Base-by-base conservation (phyloP, 2,888 invertebrate species). In the Hirudinaria manillensis region DNA sequence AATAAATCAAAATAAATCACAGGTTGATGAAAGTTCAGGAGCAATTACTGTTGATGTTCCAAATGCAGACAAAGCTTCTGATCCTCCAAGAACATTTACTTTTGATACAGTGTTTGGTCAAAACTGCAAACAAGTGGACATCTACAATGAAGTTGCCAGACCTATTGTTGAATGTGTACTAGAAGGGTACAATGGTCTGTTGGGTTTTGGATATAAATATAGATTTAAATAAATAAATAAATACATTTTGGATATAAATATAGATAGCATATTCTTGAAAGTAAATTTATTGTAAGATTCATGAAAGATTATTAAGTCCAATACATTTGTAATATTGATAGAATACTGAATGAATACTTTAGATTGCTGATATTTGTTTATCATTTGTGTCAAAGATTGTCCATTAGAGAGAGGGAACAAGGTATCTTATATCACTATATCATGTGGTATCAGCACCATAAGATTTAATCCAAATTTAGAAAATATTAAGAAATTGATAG, bases 151-250 rank as follows among this genome's bases (percentile, higher is more conserved):
- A 83, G 93, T 96, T 0, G 98, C 98, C 0, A 89, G 94, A 73
- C 97, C 97, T 0, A 95, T 99, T 79, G 94, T 99, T 4, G 94
- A 97, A 79, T 94, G 95, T 86, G 96, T 97, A 2, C 88, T 99
- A 13, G 92, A 92, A 81, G 97, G 98, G 0, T 99, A 96, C 87
- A 99, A 99, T 87, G 98, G 97, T 78, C 92, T 91, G 79, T 77
- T 36, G 13, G 45, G 1, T 4, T 45, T 45, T 45, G n/a, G 36
- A 36, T 45, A 6, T 45, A n/a, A n/a, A n/a, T 29, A 56, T 19
- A 6, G 32, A 70, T 66, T 55, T 53, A 4, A 51, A 38, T 27
- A 32, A 16, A 16, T 70, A 21, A 16, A 34, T 70, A 66, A 16
- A 19, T 13, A 21, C 13, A 24, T 66, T 19, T 66, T 66, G 13